Conservation (phyloP, 2,888 invertebrate genomes). For the Hemicrepidius hirtus region DNA sequence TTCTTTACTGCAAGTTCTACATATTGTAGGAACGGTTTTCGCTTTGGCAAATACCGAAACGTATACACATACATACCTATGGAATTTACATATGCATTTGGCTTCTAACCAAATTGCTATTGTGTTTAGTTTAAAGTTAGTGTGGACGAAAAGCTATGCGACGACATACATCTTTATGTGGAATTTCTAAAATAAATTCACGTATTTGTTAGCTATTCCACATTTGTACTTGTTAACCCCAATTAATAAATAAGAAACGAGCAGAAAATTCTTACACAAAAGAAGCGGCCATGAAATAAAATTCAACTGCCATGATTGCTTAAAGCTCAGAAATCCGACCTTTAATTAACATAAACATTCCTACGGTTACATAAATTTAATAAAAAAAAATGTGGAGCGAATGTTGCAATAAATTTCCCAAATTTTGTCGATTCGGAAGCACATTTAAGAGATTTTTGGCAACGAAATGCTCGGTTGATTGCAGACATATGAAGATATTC, state of each 20-base stretch:
- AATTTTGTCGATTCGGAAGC: not conserved
- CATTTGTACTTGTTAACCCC: slow-evolving; percentile 4
- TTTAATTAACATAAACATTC: slow-evolving; percentile 6
- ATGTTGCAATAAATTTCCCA: not conserved
- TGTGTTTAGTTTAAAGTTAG: slow-evolving; percentile 22
- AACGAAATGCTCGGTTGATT: not conserved
- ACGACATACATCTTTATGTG: slow-evolving; percentile 2
- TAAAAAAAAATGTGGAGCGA: not conserved
- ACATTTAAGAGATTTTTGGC: slow-evolving; percentile 10
- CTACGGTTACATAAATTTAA: not conserved
- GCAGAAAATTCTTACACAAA: slow-evolving; percentile 4
- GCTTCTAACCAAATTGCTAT: slow-evolving; percentile 30
- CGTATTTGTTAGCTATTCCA: slow-evolving; percentile 16
- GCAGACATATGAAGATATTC: not conserved
- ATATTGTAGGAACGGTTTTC: slow-evolving; percentile 17
- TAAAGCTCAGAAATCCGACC: not conserved
- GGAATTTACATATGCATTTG: slow-evolving; percentile 32
- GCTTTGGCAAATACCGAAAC: slow-evolving; percentile 30
- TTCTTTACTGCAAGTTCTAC: slow-evolving; percentile 24
- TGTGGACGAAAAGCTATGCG: slow-evolving; percentile 26
- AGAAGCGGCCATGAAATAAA: not conserved
- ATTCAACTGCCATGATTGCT: not conserved
- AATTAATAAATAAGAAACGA: slow-evolving; percentile 1
- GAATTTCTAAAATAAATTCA: slow-evolving; percentile 30
- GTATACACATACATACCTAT: slow-evolving; percentile 21